phyloP scores from a whole-genome alignment of 2,797 vertebrate species.

The Esox masquinongy region DNA sequence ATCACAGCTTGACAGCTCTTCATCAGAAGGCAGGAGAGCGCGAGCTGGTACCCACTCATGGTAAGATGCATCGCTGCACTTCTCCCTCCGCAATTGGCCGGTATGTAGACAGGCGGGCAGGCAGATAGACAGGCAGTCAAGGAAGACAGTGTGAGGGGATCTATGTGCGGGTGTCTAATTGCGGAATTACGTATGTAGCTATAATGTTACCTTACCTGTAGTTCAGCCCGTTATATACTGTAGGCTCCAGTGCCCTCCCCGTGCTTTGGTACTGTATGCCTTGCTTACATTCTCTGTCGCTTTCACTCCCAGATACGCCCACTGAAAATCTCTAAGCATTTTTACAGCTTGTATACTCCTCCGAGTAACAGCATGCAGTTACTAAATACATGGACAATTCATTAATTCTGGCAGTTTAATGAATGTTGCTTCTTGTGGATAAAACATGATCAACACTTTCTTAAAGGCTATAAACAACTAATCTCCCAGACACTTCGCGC shows the following conservation, averaged over 20 bases:
- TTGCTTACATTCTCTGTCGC: slow-evolving; percentile 12
- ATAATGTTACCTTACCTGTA: slow-evolving; percentile 9
- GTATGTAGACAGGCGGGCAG: not conserved
- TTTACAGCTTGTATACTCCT: not conserved
- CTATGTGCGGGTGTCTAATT: not conserved
- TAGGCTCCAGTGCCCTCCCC: not conserved
- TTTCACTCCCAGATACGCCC: slow-evolving; percentile 14
- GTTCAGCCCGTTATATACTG: slow-evolving; percentile 31
- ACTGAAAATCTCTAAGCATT: not conserved
- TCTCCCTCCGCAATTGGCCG: slow-evolving; percentile 11
- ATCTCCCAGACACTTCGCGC: too few relatives aligned
- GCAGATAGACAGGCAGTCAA: not conserved
- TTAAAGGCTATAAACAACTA: not conserved
- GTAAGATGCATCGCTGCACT: slow-evolving; percentile 74
- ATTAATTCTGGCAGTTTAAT: not conserved
- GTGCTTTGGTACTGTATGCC: slow-evolving; percentile 21
- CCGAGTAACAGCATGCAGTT: not conserved
- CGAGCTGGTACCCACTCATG: slow-evolving; percentile 69
- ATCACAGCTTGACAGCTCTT: slow-evolving; percentile 79
- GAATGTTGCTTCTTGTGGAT: not conserved
- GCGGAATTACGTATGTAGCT: not conserved
- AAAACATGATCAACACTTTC: not conserved
- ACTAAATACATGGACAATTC: not conserved
- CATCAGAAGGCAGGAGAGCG: slow-evolving; percentile 75
- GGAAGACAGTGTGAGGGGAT: not conserved